phyloP scores from a whole-genome alignment of 2,888 invertebrate species.

The Cerceris ruficornis region DNA sequence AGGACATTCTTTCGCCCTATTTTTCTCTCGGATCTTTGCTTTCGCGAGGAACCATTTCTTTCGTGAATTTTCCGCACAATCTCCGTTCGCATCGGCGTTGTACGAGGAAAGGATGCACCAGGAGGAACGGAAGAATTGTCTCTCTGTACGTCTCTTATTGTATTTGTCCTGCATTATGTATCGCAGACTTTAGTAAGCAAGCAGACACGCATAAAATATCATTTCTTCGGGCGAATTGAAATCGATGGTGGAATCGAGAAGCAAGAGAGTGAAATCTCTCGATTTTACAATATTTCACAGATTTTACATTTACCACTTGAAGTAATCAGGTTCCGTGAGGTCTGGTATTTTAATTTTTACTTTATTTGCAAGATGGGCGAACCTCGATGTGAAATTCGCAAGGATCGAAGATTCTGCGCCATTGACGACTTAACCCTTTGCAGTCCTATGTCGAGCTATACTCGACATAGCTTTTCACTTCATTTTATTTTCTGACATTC shows the following conservation, averaged over 20 bases:
- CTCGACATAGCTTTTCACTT: too few relatives aligned
- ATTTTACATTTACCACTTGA: too few relatives aligned
- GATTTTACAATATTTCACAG: too few relatives aligned
- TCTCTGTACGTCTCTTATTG: slow-evolving; percentile 6
- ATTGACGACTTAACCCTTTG: too few relatives aligned
- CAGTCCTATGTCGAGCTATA: too few relatives aligned
- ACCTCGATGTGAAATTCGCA: too few relatives aligned
- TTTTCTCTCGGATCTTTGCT: not conserved
- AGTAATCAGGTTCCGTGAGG: too few relatives aligned
- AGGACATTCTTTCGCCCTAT: not conserved
- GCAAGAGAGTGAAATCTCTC: too few relatives aligned
- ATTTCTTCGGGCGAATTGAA: slow-evolving; percentile 11
- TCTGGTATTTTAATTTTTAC: too few relatives aligned
- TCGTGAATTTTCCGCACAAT: not conserved
- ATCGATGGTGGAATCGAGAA: not conserved
- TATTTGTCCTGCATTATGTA: slow-evolving; percentile 35
- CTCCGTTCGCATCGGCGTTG: not conserved
- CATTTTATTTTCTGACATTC: too few relatives aligned
- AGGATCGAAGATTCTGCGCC: too few relatives aligned
- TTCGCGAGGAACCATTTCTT: not conserved
- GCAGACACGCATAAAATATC: slow-evolving; percentile 34
- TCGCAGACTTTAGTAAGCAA: slow-evolving; percentile 25
- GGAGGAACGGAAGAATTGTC: not conserved
- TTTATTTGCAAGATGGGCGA: too few relatives aligned
- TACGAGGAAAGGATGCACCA: not conserved